phyloP scores from a whole-genome alignment of 2,888 invertebrate genomes.

The Andrena haemorrhoa region DNA sequence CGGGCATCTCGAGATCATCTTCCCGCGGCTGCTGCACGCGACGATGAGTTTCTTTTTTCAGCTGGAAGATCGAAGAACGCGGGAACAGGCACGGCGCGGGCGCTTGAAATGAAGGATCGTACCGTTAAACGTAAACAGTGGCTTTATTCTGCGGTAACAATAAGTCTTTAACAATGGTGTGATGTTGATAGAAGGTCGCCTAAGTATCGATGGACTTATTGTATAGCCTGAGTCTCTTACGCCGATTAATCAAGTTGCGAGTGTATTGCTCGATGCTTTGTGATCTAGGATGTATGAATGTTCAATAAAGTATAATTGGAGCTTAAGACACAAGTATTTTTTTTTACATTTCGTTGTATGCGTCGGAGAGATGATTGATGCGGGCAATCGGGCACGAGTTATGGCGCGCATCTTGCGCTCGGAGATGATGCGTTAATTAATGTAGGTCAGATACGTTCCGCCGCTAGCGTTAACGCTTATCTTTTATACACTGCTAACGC shows the following conservation, averaged over 20 bases:
- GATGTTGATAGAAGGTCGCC: slow-evolving; percentile 55
- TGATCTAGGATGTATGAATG: too few species aligned
- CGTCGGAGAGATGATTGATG: slow-evolving; percentile 31
- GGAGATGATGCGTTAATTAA: slow-evolving; percentile 31
- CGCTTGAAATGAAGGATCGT: slow-evolving; percentile 30
- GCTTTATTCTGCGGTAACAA: slow-evolving; percentile 55
- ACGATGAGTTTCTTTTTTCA: background rate
- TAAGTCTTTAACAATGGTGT: slow-evolving; percentile 60
- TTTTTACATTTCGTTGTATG: slow-evolving; percentile 47
- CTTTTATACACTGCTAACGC: slow-evolving; percentile 6
- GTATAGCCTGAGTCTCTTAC: slow-evolving; percentile 49
- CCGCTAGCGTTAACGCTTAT: slow-evolving; percentile 12
- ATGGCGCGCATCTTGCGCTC: slow-evolving; percentile 21
- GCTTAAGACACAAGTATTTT: slow-evolving; percentile 23
- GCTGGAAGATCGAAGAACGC: background rate
- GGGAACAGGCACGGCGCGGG: background rate
- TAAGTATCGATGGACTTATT: slow-evolving; percentile 44
- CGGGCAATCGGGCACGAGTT: slow-evolving; percentile 14
- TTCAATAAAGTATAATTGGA: too few species aligned
- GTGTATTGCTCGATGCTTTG: slow-evolving; percentile 40
- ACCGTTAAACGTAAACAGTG: slow-evolving; percentile 61
- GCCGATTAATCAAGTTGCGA: slow-evolving; percentile 48
- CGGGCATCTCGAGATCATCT: slow-evolving; percentile 10
- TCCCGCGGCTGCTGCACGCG: background rate
- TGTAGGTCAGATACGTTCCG: slow-evolving; percentile 43